phyloP scores from a whole-genome alignment of 2,797 vertebrate species.

The Anableps anableps region DNA sequence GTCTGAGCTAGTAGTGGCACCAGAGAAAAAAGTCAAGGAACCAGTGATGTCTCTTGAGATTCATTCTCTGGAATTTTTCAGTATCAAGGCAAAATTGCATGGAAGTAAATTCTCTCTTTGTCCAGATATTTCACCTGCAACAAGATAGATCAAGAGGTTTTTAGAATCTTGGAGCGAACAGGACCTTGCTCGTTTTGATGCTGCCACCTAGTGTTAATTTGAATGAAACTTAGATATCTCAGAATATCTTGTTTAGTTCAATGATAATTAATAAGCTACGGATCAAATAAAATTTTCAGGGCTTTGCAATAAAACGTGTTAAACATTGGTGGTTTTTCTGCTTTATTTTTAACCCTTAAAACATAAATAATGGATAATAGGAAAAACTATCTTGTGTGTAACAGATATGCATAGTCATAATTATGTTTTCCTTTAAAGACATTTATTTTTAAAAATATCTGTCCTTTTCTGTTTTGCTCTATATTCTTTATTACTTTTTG shows the following conservation, averaged over 20 bases:
- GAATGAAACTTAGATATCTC: background rate
- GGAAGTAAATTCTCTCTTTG: conserved; percentile 1
- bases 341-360: background rate
- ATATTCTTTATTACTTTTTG: background rate
- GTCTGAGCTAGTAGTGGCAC: background rate
- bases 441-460: background rate
- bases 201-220: conserved; percentile 61
- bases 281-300: background rate
- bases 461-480: background rate
- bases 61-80: background rate
- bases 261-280: background rate
- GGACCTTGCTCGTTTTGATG: conserved; percentile 25
- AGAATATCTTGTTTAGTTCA: background rate
- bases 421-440: background rate
- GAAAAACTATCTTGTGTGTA: background rate
- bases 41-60: too few species aligned
- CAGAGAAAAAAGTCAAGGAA: background rate
- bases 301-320: background rate
- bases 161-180: background rate
- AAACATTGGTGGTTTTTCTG: background rate
- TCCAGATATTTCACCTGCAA: conserved; percentile 5
- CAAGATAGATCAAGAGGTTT: background rate
- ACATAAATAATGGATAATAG: too few species aligned
- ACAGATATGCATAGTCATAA: background rate
- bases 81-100: background rate